Evolutionary conservation across 1,140 invertebrate genomes (phyloP).

Genomic region (Rhyzopertha dominica): DNA sequence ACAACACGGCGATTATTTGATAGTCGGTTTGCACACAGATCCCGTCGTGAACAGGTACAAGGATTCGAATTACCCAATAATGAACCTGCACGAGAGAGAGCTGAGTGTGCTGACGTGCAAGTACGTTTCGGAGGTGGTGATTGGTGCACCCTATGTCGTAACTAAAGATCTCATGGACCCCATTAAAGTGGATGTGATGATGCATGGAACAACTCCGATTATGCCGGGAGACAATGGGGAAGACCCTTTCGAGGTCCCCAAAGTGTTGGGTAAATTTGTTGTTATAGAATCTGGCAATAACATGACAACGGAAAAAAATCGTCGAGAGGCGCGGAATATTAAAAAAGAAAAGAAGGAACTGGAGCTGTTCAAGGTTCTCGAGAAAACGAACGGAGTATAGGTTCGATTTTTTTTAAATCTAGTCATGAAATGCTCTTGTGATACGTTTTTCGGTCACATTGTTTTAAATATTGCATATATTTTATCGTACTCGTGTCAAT

Average conservation of each 20-base stretch:
- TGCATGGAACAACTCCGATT: constrained; percentile 83
- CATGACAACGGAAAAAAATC: constrained; percentile 95
- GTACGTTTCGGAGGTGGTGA: constrained; percentile 99
- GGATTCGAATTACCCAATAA: constrained; percentile 96
- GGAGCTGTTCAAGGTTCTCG: constrained; percentile 41
- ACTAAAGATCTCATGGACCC: constrained; percentile 92
- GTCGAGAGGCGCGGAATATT: constrained; percentile 83
- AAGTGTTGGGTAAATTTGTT: constrained; percentile 61
- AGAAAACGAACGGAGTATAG: too few relatives aligned
- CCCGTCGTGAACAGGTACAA: constrained; percentile 90
- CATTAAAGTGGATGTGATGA: constrained; percentile 90
- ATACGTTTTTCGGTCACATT: too few relatives aligned
- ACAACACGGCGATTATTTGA: constrained; percentile 59
- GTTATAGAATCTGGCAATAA: constrained; percentile 72
- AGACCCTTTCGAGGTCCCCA: constrained; percentile 88
- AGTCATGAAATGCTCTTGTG: too few relatives aligned
- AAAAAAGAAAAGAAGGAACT: constrained; percentile 86
- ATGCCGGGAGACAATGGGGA: constrained; percentile 68
- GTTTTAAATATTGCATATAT: too few relatives aligned
- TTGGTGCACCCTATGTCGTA: constrained; percentile 94
- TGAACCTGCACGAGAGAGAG: constrained; percentile 98
- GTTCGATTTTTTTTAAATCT: too few relatives aligned
- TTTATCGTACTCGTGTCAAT: too few relatives aligned
- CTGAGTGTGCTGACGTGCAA: constrained; percentile 95
- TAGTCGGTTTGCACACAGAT: constrained; percentile 94